Evolutionary conservation across 2,797 vertebrate genomes (phyloP), one percentile per base, ranked within the genome.

Genomic region (Pangasius djambal): DNA sequence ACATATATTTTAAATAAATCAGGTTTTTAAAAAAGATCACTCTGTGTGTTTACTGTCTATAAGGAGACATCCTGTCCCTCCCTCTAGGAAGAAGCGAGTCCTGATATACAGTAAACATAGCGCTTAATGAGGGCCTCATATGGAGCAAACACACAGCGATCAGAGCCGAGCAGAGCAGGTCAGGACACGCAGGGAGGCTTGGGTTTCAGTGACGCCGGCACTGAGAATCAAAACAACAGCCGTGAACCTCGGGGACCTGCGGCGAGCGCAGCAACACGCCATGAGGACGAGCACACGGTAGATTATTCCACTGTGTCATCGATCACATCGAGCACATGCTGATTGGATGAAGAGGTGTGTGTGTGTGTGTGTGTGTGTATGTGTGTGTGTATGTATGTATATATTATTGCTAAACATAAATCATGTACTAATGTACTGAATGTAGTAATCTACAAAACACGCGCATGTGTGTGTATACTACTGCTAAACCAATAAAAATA

Each of bases 141-240:
- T 87, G 83, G 37, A 79, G 77, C 79, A 59, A 85, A 72, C 84
- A 57, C 83, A 86, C 85, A 74, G 74, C 75, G 72, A 90, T 4
- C 44, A 50, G 87, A 90, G 81, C 0, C 8, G 63, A 6, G 59
- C 16, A 22, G 83, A 69, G 48, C 40, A 90, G 61, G 92, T 88
- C 70, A 74, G 72, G 88, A 87, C 52, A 31, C 92, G 74, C 48
- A 5, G 92, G 94, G 92, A 94, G 93, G 92, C 86, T 93, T 87
- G 22, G 92, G 92, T 94, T 93, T 93, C 94, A 88, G 91, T 88
- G 79, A 90, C 89, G 89, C 87, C 83, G 84, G 63, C 44, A 52
- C 85, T 87, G 78, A 63, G 18, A 85, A 82, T 92, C 90, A 92
- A 92, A 94, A 94, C 94, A 93, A 84, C 89, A 86, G 48, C 34